Base-by-base conservation (phyloP, 2,888 invertebrate species). In the Odontothrips loti region DNA sequence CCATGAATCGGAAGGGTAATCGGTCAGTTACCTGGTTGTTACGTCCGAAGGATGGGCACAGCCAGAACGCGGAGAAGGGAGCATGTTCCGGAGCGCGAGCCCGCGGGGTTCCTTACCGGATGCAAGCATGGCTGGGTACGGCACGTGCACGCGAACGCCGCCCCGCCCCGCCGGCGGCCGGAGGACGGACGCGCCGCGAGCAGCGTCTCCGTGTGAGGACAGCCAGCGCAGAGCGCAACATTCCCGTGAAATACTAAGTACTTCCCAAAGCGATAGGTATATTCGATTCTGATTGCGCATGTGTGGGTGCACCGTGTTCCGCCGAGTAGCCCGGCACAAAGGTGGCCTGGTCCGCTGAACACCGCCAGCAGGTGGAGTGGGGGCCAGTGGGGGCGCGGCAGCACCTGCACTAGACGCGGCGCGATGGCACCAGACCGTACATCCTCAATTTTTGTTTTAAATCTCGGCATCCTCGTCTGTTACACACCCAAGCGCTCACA, bases 391-490 rank as follows among this genome's bases (percentile, higher is more conserved):
- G n/a, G n/a, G n/a, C 17, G 51, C 58, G 17, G 9, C 23, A 23
- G 68, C 68, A 75, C 68, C 68, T 75, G 68, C 68, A 75, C 68
- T 75, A 75, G 27, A 6, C 58, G 58, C 58, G 58, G 20, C 58
- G 58, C 58, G 51, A 12, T 23, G 12, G 27, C 68, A 75, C 68
- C 68, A 75, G 68, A 75, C 68, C 68, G 68, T 75, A 75, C 68
- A 75, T 75, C 68, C 68, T 75, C 68, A 75, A 75, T 75, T 75
- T 75, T 75, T 75, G 68, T 75, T 75, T 75, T 75, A 75, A 75
- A 75, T 75, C 68, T 75, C 23, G 68, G 68, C 68, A 27, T 75
- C 68, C 68, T 6, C 27, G 68, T 75, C 68, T 27, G 68, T 75
- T 75, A 75, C 68, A 75, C 27, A 75, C 68, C 27, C 27, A 12